These are phyloP conservation scores for Tapera naevia DNA, from an alignment of 2,797 vertebrate genomes.

Conservation along the genomic window DNA sequence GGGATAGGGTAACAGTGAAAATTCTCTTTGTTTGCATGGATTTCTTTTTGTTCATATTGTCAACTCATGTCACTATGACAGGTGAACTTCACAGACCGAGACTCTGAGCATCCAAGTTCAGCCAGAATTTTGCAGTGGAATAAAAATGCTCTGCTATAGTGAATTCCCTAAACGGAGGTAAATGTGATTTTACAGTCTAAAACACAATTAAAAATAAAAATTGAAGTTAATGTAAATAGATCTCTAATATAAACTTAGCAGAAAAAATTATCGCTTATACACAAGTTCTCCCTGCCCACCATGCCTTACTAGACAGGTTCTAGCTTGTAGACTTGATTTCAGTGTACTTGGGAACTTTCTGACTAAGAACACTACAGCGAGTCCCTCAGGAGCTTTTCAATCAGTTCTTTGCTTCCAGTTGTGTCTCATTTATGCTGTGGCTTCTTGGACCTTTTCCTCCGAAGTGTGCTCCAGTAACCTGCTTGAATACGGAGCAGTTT, in stretches of 20 bases:
- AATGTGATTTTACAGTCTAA: background rate
- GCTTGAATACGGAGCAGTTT: background rate
- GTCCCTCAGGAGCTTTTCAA: background rate
- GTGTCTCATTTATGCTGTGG: background rate
- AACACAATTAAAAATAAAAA: background rate
- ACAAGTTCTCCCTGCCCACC: background rate
- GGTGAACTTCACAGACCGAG: background rate
- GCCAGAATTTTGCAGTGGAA: background rate
- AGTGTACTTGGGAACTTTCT: background rate
- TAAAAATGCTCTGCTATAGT: background rate
- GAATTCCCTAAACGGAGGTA: background rate
- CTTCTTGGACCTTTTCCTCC: background rate
- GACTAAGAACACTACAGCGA: fast-evolving
- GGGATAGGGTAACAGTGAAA: background rate
- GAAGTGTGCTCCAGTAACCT: background rate
- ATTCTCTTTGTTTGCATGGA: background rate
- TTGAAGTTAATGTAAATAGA: background rate
- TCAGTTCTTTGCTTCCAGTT: background rate
- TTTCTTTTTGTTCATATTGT: background rate
- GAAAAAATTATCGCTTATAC: background rate
- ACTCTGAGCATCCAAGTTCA: background rate
- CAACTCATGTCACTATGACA: background rate
- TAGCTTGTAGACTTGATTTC: background rate
- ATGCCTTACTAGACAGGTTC: background rate
- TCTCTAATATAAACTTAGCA: background rate